phyloP scores from a whole-genome alignment of 2,888 invertebrate species.

The Luffia ferchaultella region DNA sequence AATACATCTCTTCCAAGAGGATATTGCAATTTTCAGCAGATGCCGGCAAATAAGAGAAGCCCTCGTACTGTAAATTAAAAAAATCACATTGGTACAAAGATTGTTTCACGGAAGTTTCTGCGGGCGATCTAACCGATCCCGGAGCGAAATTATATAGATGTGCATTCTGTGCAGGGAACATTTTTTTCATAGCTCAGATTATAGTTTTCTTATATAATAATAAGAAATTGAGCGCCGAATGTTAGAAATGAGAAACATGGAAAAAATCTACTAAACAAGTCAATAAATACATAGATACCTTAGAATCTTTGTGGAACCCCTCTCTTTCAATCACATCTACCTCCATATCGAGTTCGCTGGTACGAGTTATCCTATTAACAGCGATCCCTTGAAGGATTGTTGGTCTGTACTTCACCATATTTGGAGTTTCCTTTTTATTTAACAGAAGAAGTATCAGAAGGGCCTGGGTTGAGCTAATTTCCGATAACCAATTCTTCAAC shows the following conservation, averaged over 20 bases:
- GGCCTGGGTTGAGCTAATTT: slow-evolving; percentile 42
- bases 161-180: no score
- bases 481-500: slow-evolving; percentile 45
- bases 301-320: slow-evolving; percentile 29
- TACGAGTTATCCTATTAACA: slow-evolving; percentile 43
- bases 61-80: slow-evolving; percentile 33
- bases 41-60: slow-evolving; percentile 32
- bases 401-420: slow-evolving; percentile 34
- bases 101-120: no score
- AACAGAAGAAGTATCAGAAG: slow-evolving; percentile 36
- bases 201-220: no score
- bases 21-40: slow-evolving; percentile 32
- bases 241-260: no score
- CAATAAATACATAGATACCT: no score
- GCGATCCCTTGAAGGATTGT: slow-evolving; percentile 49
- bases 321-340: slow-evolving; percentile 53
- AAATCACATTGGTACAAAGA: slow-evolving; percentile 5
- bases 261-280: no score
- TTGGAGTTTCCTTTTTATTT: slow-evolving; percentile 46
- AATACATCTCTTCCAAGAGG: slow-evolving; percentile 45
- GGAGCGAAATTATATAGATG: no score
- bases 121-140: no score
- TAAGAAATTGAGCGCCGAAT: no score
- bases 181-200: no score
- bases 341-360: slow-evolving; percentile 48